These are phyloP conservation scores for Mactromeris polynyma DNA, from an alignment of 2,888 invertebrate species.

Conservation along the genomic window DNA sequence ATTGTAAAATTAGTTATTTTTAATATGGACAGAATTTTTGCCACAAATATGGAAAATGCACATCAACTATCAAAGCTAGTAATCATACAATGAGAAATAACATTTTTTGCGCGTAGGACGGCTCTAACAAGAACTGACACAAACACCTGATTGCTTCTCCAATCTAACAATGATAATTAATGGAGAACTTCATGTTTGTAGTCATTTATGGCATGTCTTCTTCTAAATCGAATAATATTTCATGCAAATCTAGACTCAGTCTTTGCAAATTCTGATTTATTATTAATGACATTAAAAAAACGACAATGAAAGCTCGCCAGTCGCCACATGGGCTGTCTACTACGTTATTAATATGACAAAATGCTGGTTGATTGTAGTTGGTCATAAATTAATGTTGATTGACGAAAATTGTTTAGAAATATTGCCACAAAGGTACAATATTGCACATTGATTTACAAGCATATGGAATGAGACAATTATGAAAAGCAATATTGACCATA, in stretches of 20 bases:
- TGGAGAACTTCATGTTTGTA: background rate
- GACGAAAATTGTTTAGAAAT: background rate
- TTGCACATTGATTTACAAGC: background rate
- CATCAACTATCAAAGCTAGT: background rate
- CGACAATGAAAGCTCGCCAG: background rate
- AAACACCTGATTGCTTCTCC: background rate
- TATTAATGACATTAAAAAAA: conserved; percentile 10
- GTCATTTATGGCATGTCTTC: background rate
- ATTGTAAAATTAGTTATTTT: too few relatives aligned
- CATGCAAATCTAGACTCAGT: background rate
- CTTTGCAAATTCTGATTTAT: background rate
- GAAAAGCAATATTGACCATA: conserved; percentile 2
- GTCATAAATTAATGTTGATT: background rate
- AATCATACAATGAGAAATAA: background rate
- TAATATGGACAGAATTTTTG: background rate
- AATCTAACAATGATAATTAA: background rate
- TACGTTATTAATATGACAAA: background rate
- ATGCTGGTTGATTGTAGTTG: background rate
- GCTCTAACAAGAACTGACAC: conserved; percentile 8
- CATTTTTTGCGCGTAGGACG: background rate
- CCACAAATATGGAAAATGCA: background rate
- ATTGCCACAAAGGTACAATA: background rate
- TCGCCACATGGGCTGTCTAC: conserved; percentile 1
- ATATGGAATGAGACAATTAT: background rate
- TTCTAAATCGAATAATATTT: background rate